Base-by-base conservation (phyloP, 2,797 vertebrate genomes). In the Hyperoplus lanceolatus region DNA sequence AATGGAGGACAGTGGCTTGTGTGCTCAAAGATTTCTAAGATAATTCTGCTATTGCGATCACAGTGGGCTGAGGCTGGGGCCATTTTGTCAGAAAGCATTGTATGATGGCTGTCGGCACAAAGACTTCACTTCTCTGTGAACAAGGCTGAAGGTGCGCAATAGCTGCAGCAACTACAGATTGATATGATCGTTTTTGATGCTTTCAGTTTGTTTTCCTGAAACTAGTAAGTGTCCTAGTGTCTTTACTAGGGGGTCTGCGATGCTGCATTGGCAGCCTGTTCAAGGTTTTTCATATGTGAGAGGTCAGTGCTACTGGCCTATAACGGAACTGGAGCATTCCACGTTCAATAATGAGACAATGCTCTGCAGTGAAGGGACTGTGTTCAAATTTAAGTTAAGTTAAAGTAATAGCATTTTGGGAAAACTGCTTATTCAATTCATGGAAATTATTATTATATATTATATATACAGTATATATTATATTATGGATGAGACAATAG, bases 281-380 rank as follows among this genome's bases (percentile, higher is more conserved):
- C 43, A 71, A 54, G 14, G 54, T 63, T 15, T 58, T 73, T 75
- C 48, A 65, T 21, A 60, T 82, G 55, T 49, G 48, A 66, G 61
- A 36, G 43, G 73, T 67, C 62, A 65, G 9, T 48, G 43, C 57
- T 39, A 60, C 54, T 56, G 65, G 42, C 58, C 59, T 62, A 39
- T 16, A 57, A 65, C 50, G 39, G 21, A 49, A 71, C 75, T 68
- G 69, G 38, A 51, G 70, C 38, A 75, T 82, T 16, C 2, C 8
- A 14, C 50, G 67, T 53, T 36, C 0, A 8, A 71, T 77, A 64
- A 75, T 63, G 53, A 62, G 41, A 18, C 8, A 36, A 15, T 38
- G 36, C 12, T 68, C 51, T 1, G 12, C 63, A 29, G 42, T 21
- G 21, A 10, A 61, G 39, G 45, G 39, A 29, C 16, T 39, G 63